Percentiles rank a stretch among this genome's conserved stretches.
phyloP scores from a whole-genome alignment of 2,888 invertebrate genomes.

The Napeogenes sylphis region DNA sequence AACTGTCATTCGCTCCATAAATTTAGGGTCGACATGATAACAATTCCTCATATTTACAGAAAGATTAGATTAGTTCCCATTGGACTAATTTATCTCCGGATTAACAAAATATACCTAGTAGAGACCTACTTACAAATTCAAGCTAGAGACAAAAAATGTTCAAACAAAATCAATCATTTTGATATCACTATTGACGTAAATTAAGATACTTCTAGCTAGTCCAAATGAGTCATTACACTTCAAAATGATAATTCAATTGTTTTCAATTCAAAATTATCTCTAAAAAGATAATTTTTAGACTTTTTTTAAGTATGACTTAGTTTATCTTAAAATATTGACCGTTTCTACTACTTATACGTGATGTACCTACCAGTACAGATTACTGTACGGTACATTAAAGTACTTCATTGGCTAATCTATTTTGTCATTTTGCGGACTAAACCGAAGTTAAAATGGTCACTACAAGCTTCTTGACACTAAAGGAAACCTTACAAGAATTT shows the following conservation, averaged over 20 bases:
- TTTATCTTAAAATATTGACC: too few species aligned
- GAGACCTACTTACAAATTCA: too few species aligned
- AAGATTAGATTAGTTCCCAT: neutral
- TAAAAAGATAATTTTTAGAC: neutral
- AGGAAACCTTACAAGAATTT: too few species aligned
- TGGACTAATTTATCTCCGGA: neutral
- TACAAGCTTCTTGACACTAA: too few species aligned
- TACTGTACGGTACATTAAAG: too few species aligned
- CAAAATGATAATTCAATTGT: neutral
- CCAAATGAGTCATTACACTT: neutral
- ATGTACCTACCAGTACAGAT: too few species aligned
- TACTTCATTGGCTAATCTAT: too few species aligned
- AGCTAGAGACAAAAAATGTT: neutral
- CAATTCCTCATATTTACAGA: neutral
- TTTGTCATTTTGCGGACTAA: too few species aligned
- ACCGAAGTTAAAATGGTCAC: too few species aligned
- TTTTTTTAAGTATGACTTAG: too few species aligned
- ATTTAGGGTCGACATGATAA: constrained; percentile 1
- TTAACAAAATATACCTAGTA: neutral
- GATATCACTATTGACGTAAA: neutral
- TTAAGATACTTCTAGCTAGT: neutral
- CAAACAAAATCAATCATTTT: neutral
- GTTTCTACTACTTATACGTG: too few species aligned
- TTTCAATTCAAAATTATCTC: neutral
- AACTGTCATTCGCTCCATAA: too few species aligned